Conservation (phyloP, 2,797 vertebrate genomes). For the Parauchenoglanis ngamensis region DNA sequence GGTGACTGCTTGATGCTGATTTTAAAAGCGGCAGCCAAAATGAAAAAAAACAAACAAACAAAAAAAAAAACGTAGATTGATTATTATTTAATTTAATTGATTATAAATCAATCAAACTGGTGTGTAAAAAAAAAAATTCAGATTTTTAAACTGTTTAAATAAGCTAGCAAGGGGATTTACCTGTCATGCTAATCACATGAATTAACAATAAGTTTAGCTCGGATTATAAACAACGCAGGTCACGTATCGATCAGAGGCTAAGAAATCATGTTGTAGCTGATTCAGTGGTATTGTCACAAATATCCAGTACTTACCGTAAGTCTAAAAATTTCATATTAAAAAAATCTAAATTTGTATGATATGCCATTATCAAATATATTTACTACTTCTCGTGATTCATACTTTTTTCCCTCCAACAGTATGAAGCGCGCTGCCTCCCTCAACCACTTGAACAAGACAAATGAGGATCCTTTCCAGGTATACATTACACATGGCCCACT, state of each 20-base stretch:
- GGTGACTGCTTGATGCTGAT: too few relatives aligned
- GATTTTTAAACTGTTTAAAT: not conserved
- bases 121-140: too few relatives aligned
- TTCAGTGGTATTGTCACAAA: not conserved
- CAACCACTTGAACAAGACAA: slow-evolving; percentile 90
- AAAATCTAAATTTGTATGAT: not conserved
- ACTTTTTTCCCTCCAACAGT: slow-evolving; percentile 65
- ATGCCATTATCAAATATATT: not conserved
- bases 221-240: not conserved
- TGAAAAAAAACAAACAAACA: not conserved
- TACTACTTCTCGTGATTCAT: slow-evolving; percentile 24
- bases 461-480: slow-evolving; percentile 86
- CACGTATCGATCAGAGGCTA: not conserved
- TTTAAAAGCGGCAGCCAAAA: not conserved
- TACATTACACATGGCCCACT: slow-evolving; percentile 39
- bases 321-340: not conserved
- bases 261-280: not conserved
- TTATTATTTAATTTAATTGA: not conserved
- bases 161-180: not conserved
- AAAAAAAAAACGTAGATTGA: not conserved
- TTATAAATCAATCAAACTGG: not conserved
- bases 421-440: slow-evolving; percentile 94
- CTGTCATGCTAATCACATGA: not conserved
- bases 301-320: not conserved
- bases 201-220: not conserved